phyloP scores from a whole-genome alignment of 1,140 invertebrate genomes.

The Bombus cullumanus region DNA sequence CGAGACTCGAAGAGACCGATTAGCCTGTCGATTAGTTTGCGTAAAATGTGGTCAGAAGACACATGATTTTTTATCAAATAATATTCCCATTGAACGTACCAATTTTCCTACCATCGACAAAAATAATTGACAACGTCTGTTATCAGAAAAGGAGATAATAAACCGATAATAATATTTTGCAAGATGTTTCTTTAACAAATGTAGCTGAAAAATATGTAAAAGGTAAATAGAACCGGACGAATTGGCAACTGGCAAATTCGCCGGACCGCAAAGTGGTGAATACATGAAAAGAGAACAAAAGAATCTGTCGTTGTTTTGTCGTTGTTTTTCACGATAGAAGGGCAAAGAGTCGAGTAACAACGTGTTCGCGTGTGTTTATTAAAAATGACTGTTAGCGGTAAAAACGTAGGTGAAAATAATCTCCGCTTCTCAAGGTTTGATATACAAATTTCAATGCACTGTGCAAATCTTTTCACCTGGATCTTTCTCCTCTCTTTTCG shows the following conservation, averaged over 20 bases:
- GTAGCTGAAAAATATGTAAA: too few relatives aligned
- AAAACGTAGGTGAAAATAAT: neutral
- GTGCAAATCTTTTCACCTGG: constrained; percentile 4
- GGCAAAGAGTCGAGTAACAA: neutral
- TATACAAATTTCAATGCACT: neutral
- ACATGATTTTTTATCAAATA: neutral
- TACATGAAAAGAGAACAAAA: neutral
- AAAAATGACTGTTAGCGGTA: neutral
- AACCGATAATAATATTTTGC: too few relatives aligned
- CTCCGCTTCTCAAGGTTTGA: neutral
- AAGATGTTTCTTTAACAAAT: too few relatives aligned
- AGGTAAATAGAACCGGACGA: too few relatives aligned
- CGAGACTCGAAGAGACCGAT: neutral
- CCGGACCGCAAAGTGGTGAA: neutral
- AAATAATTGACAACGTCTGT: neutral
- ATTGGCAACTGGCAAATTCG: neutral
- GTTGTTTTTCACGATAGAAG: neutral
- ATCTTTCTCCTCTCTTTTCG: neutral
- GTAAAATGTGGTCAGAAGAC: neutral
- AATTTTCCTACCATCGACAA: neutral
- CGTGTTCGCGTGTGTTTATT: neutral
- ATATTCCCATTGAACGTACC: neutral
- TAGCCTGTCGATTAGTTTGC: neutral
- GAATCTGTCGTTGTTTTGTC: too few relatives aligned
- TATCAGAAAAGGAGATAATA: too few relatives aligned